Percentiles rank a stretch among this genome's conserved stretches.
phyloP scores from a whole-genome alignment of 2,888 invertebrate genomes.

The Hemaris fuciformis region DNA sequence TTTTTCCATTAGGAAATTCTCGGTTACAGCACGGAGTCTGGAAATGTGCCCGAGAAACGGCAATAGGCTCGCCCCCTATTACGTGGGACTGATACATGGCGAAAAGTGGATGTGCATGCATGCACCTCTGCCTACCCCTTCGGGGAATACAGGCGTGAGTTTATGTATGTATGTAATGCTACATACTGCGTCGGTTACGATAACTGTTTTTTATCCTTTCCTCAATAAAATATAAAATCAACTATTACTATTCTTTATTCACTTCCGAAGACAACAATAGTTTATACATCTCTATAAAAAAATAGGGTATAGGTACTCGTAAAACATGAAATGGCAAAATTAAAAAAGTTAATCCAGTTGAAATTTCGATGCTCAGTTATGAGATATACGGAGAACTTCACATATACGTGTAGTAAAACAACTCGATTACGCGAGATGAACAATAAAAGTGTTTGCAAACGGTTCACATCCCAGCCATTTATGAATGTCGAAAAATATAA shows the following conservation, averaged over 20 bases:
- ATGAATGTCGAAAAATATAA: not conserved
- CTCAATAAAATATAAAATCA: not conserved
- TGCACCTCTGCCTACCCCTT: too few species aligned
- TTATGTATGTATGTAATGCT: too few species aligned
- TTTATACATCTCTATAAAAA: not conserved
- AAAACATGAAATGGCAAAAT: not conserved
- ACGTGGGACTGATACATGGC: too few species aligned
- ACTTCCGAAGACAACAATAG: not conserved
- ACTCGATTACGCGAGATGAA: not conserved
- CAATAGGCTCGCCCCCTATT: too few species aligned
- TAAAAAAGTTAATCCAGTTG: conserved; percentile 5
- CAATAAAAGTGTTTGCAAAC: not conserved
- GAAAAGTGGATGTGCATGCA: too few species aligned
- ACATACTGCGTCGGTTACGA: too few species aligned
- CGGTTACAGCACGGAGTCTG: too few species aligned
- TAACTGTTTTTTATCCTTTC: not conserved
- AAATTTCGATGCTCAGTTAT: not conserved
- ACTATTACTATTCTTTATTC: not conserved
- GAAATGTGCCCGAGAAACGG: too few species aligned
- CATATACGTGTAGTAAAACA: not conserved
- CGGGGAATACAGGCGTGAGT: too few species aligned
- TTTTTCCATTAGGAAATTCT: too few species aligned
- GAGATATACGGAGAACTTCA: not conserved
- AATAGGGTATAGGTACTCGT: too few species aligned
- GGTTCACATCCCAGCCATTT: not conserved